Evolutionary conservation across 2,797 vertebrate species (phyloP).

Genomic region (Chaenodraco wilsoni): DNA sequence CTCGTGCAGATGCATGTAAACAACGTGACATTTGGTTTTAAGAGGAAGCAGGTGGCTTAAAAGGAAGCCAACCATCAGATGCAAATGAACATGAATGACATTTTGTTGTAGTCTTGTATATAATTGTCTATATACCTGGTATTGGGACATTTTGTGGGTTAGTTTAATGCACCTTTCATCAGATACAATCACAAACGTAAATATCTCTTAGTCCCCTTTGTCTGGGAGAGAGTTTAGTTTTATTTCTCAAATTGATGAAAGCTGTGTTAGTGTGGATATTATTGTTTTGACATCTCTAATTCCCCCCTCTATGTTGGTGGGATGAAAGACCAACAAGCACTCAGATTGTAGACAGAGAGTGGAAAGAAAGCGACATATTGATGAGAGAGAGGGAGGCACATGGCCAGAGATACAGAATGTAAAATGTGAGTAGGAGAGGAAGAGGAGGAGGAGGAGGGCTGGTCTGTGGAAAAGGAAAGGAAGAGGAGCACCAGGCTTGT

Average conservation of each 20-base stretch:
- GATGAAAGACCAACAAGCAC: constrained; percentile 54
- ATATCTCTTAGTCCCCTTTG: neutral
- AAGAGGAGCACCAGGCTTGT: constrained; percentile 51
- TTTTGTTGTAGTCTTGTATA: neutral
- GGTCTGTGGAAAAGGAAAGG: constrained; percentile 48
- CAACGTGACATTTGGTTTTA: constrained; percentile 12
- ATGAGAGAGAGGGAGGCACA: constrained; percentile 40
- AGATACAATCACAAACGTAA: neutral
- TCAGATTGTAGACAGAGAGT: constrained; percentile 34
- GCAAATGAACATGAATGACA: neutral
- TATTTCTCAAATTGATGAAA: constrained; percentile 11
- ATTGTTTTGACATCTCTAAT: constrained; percentile 32
- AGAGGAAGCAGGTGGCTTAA: neutral
- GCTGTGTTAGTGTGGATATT: constrained; percentile 29
- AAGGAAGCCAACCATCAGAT: neutral
- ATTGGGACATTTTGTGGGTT: neutral
- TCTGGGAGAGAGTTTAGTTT: constrained; percentile 20
- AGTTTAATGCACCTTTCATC: neutral
- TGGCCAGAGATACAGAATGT: constrained; percentile 46
- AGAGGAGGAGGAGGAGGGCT: constrained; percentile 37
- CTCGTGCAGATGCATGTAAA: constrained; percentile 14
- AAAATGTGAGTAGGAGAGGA: constrained; percentile 55
- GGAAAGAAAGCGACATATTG: constrained; percentile 19
- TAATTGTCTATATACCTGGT: constrained; percentile 7
- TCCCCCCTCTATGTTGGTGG: constrained; percentile 33